phyloP scores from a whole-genome alignment of 2,113 vertebrate genomes.

The Falco punctatus region DNA sequence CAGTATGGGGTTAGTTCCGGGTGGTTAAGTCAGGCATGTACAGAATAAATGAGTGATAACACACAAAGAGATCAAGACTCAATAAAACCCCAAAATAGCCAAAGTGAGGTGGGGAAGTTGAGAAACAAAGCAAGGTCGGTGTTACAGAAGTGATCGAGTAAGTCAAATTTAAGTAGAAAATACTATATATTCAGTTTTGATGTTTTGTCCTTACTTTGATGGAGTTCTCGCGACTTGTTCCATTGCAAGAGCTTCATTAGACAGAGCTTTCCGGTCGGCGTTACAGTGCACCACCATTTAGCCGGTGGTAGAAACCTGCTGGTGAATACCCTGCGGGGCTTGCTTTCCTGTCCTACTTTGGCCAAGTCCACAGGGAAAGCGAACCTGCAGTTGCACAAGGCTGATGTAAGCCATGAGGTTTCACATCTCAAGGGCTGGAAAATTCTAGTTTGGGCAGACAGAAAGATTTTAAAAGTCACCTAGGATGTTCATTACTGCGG shows the following conservation, averaged over 20 bases:
- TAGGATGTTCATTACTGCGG: not conserved
- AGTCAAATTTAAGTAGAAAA: not conserved
- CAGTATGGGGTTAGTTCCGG: not conserved
- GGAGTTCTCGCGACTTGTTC: not conserved
- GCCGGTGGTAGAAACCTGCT: not conserved
- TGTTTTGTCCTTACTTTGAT: not conserved
- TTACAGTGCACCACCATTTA: no score
- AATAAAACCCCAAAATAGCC: not conserved
- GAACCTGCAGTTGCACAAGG: not conserved
- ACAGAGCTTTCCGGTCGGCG: not conserved
- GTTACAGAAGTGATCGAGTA: not conserved
- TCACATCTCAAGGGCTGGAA: not conserved
- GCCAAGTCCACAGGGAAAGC: not conserved
- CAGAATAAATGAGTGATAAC: not conserved
- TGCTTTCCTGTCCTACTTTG: not conserved
- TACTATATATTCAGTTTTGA: not conserved
- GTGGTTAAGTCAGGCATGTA: not conserved
- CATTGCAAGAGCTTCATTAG: not conserved
- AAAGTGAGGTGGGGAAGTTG: not conserved
- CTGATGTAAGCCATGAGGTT: not conserved
- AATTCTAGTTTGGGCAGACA: not conserved
- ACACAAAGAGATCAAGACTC: not conserved
- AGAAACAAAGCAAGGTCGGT: not conserved
- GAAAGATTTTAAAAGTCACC: not conserved
- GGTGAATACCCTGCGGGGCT: not conserved